phyloP scores from a whole-genome alignment of 2,113 vertebrate genomes.

The Ariopsis seemanni region DNA sequence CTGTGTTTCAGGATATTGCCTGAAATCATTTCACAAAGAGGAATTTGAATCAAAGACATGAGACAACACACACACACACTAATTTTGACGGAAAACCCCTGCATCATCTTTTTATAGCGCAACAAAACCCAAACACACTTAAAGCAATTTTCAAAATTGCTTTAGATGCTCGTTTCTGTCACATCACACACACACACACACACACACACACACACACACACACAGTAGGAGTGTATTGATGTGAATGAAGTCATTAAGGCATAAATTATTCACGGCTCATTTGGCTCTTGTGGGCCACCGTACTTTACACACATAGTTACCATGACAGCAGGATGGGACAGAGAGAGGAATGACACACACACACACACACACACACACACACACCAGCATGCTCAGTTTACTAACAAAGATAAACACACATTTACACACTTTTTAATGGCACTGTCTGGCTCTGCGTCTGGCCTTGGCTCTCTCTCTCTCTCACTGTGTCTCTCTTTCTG shows the following conservation, averaged over 20 bases:
- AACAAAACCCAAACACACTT: slow-evolving; percentile 20
- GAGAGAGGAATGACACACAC: slow-evolving; percentile 70
- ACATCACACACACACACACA: slow-evolving; percentile 1
- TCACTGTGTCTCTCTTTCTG: neutral
- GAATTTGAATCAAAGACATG: slow-evolving; percentile 46
- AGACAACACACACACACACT: slow-evolving; percentile 5
- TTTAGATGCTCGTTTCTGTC: slow-evolving; percentile 24
- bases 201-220: slow-evolving; percentile 32
- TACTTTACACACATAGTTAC: slow-evolving; percentile 76
- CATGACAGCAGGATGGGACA: slow-evolving; percentile 73
- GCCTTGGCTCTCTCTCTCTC: neutral
- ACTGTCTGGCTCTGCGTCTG: slow-evolving; percentile 17
- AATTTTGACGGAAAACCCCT: neutral
- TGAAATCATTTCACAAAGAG: slow-evolving; percentile 28
- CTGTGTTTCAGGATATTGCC: slow-evolving; percentile 10
- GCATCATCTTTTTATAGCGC: neutral
- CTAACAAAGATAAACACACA: slow-evolving; percentile 21
- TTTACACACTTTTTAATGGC: slow-evolving; percentile 10
- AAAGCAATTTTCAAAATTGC: slow-evolving; percentile 32
- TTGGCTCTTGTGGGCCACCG: slow-evolving; percentile 79
- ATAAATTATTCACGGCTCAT: slow-evolving; percentile 80
- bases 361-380: slow-evolving; percentile 31
- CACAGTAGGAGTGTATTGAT: slow-evolving; percentile 69
- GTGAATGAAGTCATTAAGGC: slow-evolving; percentile 79
- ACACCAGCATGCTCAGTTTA: slow-evolving; percentile 30